Evolutionary conservation across 92 coral and sea anemone genomes (phyloP).

Genomic region (Isaurus tuberculatus): DNA sequence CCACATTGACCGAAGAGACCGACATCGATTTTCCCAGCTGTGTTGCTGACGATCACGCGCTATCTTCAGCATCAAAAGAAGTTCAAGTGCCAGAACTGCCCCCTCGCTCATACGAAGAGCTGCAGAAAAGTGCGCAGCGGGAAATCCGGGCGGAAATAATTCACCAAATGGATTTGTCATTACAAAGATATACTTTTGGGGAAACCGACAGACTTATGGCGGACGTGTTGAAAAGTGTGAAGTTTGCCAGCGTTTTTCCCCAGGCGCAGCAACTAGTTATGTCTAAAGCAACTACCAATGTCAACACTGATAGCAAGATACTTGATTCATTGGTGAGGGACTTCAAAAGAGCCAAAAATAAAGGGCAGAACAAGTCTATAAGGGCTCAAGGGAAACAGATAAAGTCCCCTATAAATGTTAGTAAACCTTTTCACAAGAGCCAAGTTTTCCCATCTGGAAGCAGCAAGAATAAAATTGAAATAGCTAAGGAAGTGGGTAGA

Average conservation of each 20-base stretch:
- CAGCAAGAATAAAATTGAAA: background rate
- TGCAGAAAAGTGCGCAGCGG: slow-evolving; percentile 7
- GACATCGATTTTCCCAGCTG: background rate
- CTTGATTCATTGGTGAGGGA: slow-evolving; percentile 9
- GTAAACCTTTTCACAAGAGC: slow-evolving; percentile 1
- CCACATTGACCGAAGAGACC: background rate
- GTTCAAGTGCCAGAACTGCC: slow-evolving; percentile 36
- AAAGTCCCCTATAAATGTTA: slow-evolving; percentile 15
- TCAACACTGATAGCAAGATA: slow-evolving; percentile 16
- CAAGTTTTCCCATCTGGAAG: slow-evolving; percentile 7
- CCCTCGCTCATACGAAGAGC: slow-evolving; percentile 16
- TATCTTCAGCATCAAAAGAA: slow-evolving; percentile 15
- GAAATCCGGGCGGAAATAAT: background rate
- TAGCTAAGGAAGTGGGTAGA: slow-evolving; percentile 7
- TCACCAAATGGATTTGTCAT: slow-evolving; percentile 5
- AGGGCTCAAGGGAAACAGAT: slow-evolving; percentile 12
- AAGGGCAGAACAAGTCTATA: slow-evolving; percentile 18
- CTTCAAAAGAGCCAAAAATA: slow-evolving; percentile 23
- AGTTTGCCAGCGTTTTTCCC: slow-evolving; percentile 15
- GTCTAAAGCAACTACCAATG: slow-evolving; percentile 14
- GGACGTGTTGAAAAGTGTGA: slow-evolving; percentile 8
- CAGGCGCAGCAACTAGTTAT: slow-evolving; percentile 5
- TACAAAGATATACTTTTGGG: slow-evolving; percentile 21
- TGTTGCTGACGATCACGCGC: background rate
- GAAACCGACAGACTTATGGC: slow-evolving; percentile 22